phyloP scores from a whole-genome alignment of 2,797 vertebrate species.

The Pangasius krempfi region DNA sequence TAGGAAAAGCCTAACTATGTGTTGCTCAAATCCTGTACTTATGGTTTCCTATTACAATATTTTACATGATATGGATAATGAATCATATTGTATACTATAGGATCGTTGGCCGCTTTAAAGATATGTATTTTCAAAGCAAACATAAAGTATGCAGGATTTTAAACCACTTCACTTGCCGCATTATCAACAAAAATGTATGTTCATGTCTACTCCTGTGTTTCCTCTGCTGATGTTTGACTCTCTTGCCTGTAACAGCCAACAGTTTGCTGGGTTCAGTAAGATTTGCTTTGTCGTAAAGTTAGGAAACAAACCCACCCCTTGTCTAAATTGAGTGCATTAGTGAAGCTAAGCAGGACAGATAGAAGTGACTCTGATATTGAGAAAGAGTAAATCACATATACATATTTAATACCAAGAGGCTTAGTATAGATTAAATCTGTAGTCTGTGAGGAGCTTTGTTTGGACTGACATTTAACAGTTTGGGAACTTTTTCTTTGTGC shows the following conservation, averaged over 20 bases:
- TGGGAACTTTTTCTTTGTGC: background rate
- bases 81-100: background rate
- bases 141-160: background rate
- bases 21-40: background rate
- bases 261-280: background rate
- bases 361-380: too few relatives aligned
- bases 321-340: slow-evolving; percentile 1
- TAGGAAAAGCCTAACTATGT: background rate
- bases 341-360: background rate
- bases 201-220: background rate
- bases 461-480: background rate
- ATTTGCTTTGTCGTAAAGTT: background rate
- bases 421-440: background rate
- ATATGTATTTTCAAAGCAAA: background rate
- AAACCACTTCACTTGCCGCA: background rate
- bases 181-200: background rate
- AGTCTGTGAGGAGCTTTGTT: background rate
- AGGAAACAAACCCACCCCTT: background rate
- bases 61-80: background rate
- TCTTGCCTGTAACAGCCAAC: background rate
- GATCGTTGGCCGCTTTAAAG: background rate
- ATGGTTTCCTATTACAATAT: background rate
- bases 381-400: background rate
- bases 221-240: background rate
- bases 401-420: slow-evolving; percentile 4